phyloP scores from a whole-genome alignment of 2,797 vertebrate species.

The Denticeps clupeoides region DNA sequence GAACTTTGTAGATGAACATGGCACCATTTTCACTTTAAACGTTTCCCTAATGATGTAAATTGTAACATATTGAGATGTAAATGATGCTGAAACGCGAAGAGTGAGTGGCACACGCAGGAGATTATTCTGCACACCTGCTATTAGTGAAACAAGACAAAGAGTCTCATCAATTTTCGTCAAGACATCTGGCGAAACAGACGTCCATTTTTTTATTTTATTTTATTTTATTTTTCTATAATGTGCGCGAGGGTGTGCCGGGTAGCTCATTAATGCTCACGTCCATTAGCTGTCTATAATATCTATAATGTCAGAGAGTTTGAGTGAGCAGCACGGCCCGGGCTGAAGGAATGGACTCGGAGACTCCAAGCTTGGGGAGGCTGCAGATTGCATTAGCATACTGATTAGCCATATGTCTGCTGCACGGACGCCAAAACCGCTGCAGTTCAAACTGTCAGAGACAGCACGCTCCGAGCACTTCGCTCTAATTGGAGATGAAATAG shows the following conservation, averaged over 20 bases:
- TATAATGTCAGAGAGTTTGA: background rate
- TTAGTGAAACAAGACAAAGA: background rate
- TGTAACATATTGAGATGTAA: no score
- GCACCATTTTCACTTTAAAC: no score
- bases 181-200: background rate
- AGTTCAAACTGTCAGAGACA: background rate
- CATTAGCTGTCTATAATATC: background rate
- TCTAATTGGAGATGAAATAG: background rate
- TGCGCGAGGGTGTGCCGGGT: no score
- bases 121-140: background rate
- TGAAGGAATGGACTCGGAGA: no score
- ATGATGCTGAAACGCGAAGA: no score
- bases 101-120: background rate
- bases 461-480: background rate
- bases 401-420: conserved; percentile 19
- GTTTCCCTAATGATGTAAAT: no score
- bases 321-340: no score
- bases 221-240: no score
- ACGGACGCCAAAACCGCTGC: background rate
- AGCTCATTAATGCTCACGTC: background rate
- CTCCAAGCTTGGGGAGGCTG: background rate
- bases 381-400: conserved; percentile 17
- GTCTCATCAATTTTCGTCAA: background rate
- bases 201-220: no score
- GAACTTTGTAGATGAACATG: no score